Percentiles rank a stretch among this genome's conserved stretches.
These are phyloP conservation scores for Dendropsophus ebraccatus DNA, from an alignment of 2,113 vertebrate genomes.

Conservation along the genomic window DNA sequence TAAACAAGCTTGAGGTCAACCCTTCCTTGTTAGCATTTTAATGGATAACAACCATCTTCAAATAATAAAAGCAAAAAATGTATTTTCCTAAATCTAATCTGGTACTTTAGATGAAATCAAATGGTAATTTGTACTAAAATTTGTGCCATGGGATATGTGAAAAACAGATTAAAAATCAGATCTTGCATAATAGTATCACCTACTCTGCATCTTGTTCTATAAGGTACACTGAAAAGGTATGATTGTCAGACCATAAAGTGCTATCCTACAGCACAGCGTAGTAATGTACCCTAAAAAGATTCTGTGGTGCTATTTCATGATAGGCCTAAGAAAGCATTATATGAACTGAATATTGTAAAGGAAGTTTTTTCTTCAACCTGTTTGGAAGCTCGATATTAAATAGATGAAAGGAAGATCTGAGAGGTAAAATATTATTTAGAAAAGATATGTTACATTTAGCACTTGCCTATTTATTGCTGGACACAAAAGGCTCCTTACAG, in stretches of 20 bases:
- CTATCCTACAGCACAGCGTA: neutral
- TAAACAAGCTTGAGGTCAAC: neutral
- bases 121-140: neutral
- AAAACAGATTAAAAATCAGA: neutral
- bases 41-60: neutral
- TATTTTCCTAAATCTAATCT: too few relatives aligned
- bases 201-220: neutral
- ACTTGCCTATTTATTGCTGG: constrained; percentile 5
- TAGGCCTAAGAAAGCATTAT: neutral
- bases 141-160: neutral
- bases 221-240: neutral
- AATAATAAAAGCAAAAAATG: neutral
- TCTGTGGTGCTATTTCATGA: neutral
- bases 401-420: neutral
- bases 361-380: neutral
- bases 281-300: neutral
- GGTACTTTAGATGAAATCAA: neutral
- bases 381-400: constrained; percentile 16
- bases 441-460: neutral
- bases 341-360: neutral
- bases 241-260: constrained; percentile 12
- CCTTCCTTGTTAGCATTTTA: neutral
- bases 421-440: neutral
- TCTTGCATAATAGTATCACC: neutral
- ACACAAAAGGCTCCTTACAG: neutral